Evolutionary conservation across 2,888 invertebrate genomes (phyloP).

Genomic region (Eupithecia vulgata): DNA sequence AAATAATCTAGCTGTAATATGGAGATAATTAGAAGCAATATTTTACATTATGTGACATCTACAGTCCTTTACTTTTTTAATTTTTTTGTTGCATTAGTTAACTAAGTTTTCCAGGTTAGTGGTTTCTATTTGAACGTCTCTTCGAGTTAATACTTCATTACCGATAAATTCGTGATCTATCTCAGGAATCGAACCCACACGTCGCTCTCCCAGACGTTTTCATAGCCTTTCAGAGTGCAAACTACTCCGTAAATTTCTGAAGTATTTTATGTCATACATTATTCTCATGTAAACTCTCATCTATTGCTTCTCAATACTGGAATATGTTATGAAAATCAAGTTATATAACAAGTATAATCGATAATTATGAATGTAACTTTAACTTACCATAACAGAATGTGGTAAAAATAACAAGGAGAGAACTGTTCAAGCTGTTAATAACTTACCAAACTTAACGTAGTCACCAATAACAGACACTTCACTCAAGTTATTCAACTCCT

Average conservation of each 20-base stretch:
- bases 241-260: background rate
- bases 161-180: too few species aligned
- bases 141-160: background rate
- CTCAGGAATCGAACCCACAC: background rate
- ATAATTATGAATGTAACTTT: background rate
- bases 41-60: background rate
- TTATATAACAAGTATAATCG: too few species aligned
- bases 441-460: slow-evolving; percentile 82
- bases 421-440: background rate
- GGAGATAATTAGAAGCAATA: background rate
- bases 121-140: background rate
- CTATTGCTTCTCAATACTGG: background rate
- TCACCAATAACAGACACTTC: slow-evolving; percentile 83
- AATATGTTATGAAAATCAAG: too few species aligned
- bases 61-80: too few species aligned
- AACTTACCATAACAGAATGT: background rate
- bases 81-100: too few species aligned
- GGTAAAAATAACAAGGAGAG: background rate
- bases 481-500: slow-evolving; percentile 78
- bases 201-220: background rate
- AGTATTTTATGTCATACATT: background rate
- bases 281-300: background rate
- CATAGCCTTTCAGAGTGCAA: background rate
- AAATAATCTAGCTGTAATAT: background rate
- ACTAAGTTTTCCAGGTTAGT: background rate